phyloP scores from a whole-genome alignment of 2,113 vertebrate genomes.

The Micronycteris hirsuta region DNA sequence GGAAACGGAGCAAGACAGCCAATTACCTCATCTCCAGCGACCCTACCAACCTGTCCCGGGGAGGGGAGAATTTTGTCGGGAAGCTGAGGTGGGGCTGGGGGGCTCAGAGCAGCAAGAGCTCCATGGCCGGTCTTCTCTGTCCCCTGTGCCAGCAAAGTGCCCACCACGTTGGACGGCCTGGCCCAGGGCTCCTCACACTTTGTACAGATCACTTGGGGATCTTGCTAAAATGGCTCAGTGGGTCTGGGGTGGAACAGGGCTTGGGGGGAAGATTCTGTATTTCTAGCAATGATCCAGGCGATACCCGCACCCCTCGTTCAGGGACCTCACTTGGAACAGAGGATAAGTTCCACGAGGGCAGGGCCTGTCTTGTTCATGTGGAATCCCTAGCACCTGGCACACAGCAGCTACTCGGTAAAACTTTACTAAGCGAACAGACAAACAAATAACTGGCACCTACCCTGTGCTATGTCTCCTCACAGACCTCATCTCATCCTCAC shows the following conservation, averaged over 20 bases:
- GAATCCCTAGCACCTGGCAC: neutral
- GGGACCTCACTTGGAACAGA: neutral
- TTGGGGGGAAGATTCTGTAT: neutral
- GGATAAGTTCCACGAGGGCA: neutral
- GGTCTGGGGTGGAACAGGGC: too few relatives aligned
- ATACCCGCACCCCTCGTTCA: neutral
- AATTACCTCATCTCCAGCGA: slow-evolving; percentile 98
- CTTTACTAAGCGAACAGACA: neutral
- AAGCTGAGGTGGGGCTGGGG: slow-evolving; percentile 89
- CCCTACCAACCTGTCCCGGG: slow-evolving; percentile 93
- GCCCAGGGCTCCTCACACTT: neutral
- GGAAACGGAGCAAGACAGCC: slow-evolving; percentile 95
- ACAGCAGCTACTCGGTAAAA: neutral
- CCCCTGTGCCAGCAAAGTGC: neutral
- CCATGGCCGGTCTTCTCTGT: neutral
- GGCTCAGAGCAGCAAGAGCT: neutral
- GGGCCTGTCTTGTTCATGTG: neutral
- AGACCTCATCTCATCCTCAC: neutral
- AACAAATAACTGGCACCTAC: neutral
- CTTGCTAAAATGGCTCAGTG: neutral
- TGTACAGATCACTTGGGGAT: neutral
- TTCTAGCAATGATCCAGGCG: neutral
- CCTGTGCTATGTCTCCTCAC: neutral
- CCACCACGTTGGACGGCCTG: neutral
- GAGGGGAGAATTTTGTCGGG: slow-evolving; percentile 93